Evolutionary conservation across 2,797 vertebrate genomes (phyloP), one percentile per base, ranked within the genome.

Genomic region (Thunnus albacares): DNA sequence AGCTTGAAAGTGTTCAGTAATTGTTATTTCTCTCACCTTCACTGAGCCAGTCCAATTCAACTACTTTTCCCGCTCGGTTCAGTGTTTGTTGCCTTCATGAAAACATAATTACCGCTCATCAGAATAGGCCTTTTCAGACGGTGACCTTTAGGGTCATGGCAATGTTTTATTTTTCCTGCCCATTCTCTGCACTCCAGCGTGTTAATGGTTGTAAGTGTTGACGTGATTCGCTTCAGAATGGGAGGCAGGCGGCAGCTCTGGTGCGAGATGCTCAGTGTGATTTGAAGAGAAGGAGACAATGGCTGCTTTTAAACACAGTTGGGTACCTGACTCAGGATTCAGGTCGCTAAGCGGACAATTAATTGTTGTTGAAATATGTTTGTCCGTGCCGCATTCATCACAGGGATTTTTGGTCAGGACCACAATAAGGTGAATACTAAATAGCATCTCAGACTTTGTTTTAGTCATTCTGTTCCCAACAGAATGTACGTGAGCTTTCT

Each of bases 221-320:
- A 90, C 65, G 80, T 90, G 89, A 90, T 90, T 86, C 66, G 87
- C 75, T 84, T 92, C 77, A 79, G 82, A 90, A 91, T 69, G 8
- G 5, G n/a, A 51, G 76, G 64, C 65, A 20, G 63, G 51, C 33
- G 77, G 63, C 68, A 8, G 75, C 71, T 70, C 47, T 43, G 63
- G 59, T 53, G 74, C 4, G 30, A 78, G 77, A 77, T 55, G 72
- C 74, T 79, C n/a, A 2, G n/a, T 51, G 79, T 83, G 84, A 90
- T 79, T 84, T 75, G 69, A 76, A 77, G 82, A 85, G 74, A 72
- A 59, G 52, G 52, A 75, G 75, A 82, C 82, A 72, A 65, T 56
- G 57, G 81, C 60, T 84, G 80, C 79, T 85, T 87, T 82, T 80
- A 82, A 75, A 76, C 83, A 82, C 88, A 77, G 79, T 77, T 77